Evolutionary conservation across 53 echinoderm and acorn worm species (phyloP).

Genomic region (Actinopyga echinites): DNA sequence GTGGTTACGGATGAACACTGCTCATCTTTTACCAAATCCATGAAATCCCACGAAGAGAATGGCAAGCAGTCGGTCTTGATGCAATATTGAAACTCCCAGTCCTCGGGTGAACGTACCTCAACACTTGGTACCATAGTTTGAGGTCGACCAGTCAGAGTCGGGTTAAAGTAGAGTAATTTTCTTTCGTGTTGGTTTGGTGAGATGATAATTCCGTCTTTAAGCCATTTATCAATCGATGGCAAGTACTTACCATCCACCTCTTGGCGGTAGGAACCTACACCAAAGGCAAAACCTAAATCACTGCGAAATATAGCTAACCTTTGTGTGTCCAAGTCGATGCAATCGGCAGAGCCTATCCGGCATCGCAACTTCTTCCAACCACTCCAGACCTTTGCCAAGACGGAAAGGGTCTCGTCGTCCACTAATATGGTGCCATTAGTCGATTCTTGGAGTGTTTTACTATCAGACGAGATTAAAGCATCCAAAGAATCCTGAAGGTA

Average conservation of each 20-base stretch:
- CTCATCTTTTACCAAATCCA: neutral
- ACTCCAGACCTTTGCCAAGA: slow-evolving; percentile 1
- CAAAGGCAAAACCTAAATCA: neutral
- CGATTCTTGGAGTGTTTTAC: neutral
- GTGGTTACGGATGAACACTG: neutral
- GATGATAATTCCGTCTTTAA: slow-evolving; percentile 5
- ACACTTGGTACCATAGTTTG: no score
- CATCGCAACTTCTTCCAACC: slow-evolving; percentile 24
- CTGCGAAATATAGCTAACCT: slow-evolving; percentile 3
- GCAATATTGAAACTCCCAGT: neutral
- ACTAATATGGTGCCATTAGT: neutral
- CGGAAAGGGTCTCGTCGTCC: neutral
- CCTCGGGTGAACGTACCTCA: neutral
- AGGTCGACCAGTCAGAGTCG: neutral
- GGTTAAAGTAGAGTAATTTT: slow-evolving; percentile 6
- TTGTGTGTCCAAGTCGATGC: neutral
- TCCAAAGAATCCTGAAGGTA: neutral
- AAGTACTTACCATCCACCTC: neutral
- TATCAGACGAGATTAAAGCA: neutral
- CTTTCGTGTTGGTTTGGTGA: neutral
- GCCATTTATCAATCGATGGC: slow-evolving; percentile 28
- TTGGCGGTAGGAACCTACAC: neutral
- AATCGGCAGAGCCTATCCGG: neutral
- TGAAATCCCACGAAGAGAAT: slow-evolving; percentile 10
- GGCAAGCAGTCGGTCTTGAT: neutral